These are phyloP conservation scores for Datnioides undecimradiatus DNA, from an alignment of 2,113 vertebrate genomes.

Conservation along the genomic window DNA sequence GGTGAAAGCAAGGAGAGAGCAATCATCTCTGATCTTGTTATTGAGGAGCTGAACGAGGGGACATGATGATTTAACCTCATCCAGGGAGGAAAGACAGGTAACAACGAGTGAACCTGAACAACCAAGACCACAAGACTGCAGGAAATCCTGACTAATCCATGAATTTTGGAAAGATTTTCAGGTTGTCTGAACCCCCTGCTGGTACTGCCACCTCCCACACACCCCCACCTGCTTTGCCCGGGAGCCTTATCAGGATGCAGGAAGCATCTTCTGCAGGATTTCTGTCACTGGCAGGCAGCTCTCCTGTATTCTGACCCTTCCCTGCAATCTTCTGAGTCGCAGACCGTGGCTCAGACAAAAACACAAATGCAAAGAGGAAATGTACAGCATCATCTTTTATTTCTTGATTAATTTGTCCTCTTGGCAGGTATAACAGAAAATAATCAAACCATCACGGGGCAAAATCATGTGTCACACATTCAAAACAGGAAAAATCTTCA, in stretches of 20 bases:
- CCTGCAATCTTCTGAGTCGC: constrained; percentile 37
- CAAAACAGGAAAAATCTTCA: constrained; percentile 42
- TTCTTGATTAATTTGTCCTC: constrained; percentile 69
- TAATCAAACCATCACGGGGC: constrained; percentile 49
- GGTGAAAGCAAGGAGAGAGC: constrained; percentile 59
- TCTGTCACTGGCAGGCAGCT: constrained; percentile 57
- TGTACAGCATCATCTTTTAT: constrained; percentile 67
- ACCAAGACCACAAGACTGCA: background rate
- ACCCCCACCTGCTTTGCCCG: constrained; percentile 26
- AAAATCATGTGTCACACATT: constrained; percentile 53
- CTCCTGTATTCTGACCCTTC: constrained; percentile 55
- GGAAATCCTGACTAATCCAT: constrained; percentile 22
- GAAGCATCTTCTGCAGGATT: constrained; percentile 51
- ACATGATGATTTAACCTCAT: constrained; percentile 36
- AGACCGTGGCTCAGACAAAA: constrained; percentile 46
- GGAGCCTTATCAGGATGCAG: constrained; percentile 70
- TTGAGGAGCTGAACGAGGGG: constrained; percentile 18
- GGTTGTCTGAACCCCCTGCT: constrained; percentile 37
- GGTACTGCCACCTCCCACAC: constrained; percentile 27
- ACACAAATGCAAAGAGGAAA: constrained; percentile 66
- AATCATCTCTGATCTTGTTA: constrained; percentile 53
- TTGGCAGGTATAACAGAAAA: constrained; percentile 67
- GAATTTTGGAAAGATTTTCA: constrained; percentile 35
- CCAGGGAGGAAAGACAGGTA: background rate
- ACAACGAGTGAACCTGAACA: constrained; percentile 3